Percentiles rank a stretch among this genome's conserved stretches.
phyloP scores from a whole-genome alignment of 92 coral and sea anemone species.

The Hydrozoanthus gracilis region DNA sequence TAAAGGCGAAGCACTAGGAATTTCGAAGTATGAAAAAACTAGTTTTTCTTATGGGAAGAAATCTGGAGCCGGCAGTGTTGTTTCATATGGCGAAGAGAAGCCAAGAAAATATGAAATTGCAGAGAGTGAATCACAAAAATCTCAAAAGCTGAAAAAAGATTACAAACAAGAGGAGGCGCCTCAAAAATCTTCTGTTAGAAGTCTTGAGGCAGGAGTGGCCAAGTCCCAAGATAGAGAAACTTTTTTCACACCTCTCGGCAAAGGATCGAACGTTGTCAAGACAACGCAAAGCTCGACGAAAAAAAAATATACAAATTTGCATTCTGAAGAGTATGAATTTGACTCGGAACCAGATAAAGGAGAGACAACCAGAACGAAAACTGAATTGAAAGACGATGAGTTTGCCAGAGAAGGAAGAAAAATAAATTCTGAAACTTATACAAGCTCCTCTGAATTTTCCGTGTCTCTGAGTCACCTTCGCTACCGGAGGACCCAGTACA shows the following conservation, averaged over 20 bases:
- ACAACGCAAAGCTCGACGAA: neutral
- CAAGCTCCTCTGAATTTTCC: slow-evolving; percentile 31
- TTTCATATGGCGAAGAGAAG: neutral
- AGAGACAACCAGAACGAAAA: neutral
- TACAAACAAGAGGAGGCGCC: neutral
- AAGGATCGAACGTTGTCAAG: neutral
- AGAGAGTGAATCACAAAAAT: neutral
- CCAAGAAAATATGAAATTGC: slow-evolving; percentile 1
- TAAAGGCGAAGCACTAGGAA: neutral
- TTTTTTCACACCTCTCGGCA: neutral
- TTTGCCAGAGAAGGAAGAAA: neutral
- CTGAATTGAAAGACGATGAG: neutral
- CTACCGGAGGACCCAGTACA: slow-evolving; percentile 20
- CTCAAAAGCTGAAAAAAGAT: neutral
- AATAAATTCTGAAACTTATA: neutral
- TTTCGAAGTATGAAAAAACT: neutral
- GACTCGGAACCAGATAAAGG: neutral
- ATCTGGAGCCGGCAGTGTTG: neutral
- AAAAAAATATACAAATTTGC: neutral
- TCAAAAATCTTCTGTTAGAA: neutral
- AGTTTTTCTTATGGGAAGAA: neutral
- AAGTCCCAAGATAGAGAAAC: neutral
- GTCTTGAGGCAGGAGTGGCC: neutral
- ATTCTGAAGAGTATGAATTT: neutral
- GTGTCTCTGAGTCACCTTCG: slow-evolving; percentile 35